Evolutionary conservation across 2,797 vertebrate genomes (phyloP), one percentile per base, ranked within the genome.

Genomic region (Eupleurogrammus muticus): DNA sequence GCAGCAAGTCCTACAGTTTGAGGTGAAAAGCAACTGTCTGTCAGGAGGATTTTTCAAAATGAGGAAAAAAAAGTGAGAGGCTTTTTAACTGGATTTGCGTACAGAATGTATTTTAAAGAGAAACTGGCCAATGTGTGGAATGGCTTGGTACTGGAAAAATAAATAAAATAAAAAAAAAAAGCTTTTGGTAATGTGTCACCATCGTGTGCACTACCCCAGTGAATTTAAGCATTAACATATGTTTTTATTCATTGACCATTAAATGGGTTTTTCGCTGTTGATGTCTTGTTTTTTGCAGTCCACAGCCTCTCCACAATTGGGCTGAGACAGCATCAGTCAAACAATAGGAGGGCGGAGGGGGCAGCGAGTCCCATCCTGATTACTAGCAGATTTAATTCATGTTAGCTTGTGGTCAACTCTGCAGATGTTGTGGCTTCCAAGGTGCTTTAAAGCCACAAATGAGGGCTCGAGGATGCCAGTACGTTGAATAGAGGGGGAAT

Each of bases 301-400:
- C 13, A 19, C 14, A 35, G 51, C 47, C 58, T 57, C 36, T 34
- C 54, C 11, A 73, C 34, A 64, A 73, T 63, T 44, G 46, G 64
- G 28, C 44, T 74, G 23, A 14, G 13, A 51, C 46, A n/a, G n/a
- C 32, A 53, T 79, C 76, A 57, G 38, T 83, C 54, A 81, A 80
- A 87, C 82, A 85, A 86, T 66, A 77, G 51, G 54, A 85, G 66
- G 52, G 65, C 36, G 4, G 40, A 50, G 28, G 40, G 52, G 28
- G 56, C 59, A 77, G 66, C 82, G 62, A 70, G 48, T 76, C 62
- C 74, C 59, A 23, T 70, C 61, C 71, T 85, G 81, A 90, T 90
- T 88, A 78, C 74, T 74, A 60, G 80, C 89, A 89, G 84, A 88
- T 84, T 83, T 64, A 49, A 69, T 68, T 69, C 72, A 79, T 20